Conservation (phyloP, 1,140 invertebrate genomes). For the Lysiphlebus fabarum region DNA sequence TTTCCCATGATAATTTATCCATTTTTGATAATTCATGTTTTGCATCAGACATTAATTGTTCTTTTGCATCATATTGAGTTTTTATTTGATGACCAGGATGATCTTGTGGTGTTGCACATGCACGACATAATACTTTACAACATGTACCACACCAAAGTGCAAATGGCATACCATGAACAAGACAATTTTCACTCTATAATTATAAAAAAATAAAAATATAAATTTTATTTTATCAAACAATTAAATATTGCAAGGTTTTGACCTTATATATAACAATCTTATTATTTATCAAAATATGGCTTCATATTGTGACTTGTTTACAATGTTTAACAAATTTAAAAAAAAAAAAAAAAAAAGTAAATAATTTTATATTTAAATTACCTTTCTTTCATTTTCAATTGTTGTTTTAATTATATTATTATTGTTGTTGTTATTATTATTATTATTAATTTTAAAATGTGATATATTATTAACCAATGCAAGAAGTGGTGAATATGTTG, state of each 20-base stretch:
- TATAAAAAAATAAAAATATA: slow-evolving; percentile 15
- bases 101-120: slow-evolving; percentile 63
- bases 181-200: slow-evolving; percentile 63
- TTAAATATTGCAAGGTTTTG: neutral
- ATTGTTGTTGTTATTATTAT: slow-evolving; percentile 32
- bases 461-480: slow-evolving; percentile 62
- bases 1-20: slow-evolving; percentile 60
- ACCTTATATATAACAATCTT: slow-evolving; percentile 26
- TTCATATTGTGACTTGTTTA: slow-evolving; percentile 1
- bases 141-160: slow-evolving; percentile 73
- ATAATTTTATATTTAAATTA: slow-evolving; percentile 33
- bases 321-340: slow-evolving; percentile 8
- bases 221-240: neutral
- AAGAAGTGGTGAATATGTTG: slow-evolving; percentile 64
- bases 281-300: slow-evolving; percentile 2
- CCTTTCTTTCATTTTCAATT: slow-evolving; percentile 56
- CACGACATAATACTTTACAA: slow-evolving; percentile 62
- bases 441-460: slow-evolving; percentile 56
- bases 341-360: no score
- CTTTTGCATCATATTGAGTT: slow-evolving; percentile 65
- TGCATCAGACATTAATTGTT: slow-evolving; percentile 64
- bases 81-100: slow-evolving; percentile 67
- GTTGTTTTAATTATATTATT: slow-evolving; percentile 26
- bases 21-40: slow-evolving; percentile 55
- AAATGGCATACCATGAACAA: slow-evolving; percentile 69